Evolutionary conservation across 2,888 invertebrate genomes (phyloP), one percentile per base, ranked within the genome.

Genomic region (Leptogaster cylindrica): DNA sequence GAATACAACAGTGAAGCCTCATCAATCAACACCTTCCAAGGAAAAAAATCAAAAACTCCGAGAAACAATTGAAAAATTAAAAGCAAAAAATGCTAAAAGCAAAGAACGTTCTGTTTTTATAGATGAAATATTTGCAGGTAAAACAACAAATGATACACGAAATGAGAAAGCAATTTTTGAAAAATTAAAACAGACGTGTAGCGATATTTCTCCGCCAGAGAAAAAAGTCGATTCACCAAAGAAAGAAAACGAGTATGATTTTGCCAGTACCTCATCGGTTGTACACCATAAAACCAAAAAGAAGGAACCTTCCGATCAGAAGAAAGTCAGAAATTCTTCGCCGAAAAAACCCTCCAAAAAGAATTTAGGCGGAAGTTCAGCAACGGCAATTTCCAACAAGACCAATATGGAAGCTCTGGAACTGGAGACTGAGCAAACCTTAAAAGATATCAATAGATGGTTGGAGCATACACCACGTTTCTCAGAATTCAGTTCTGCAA

Each of bases 401-500:
- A 65, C 72, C 1, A 80, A 79, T 52, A 83, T 88, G 73, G 89
- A 89, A 76, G 89, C 89, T 2, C 79, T 90, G 16, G 88, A 88
- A 74, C 83, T 88, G 70, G 89, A 89, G 7, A 89, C 89, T 0
- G 89, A 89, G 75, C 81, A 81, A 67, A 81, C 81, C 0, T 66
- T 90, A 0, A 90, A 93, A 84, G 93, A 93, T 77, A 92, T 93
- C 41, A 93, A 91, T 77, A 92, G 92, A 75, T 93, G 93, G 92
- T 81, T 94, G 68, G 92, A 93, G 75, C 92, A 92, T 74, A 90
- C 92, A 0, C 92, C 93, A 0, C 88, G 88, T 72, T 86, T 88
- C 70, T 86, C 89, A 0, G 89, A 88, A 73, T 88, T 88, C 71
- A 91, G 90, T 73, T 91, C 92, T 0, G 89, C 88, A 5, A 90